These are phyloP conservation scores for Sinocyclocheilus grahami DNA, from an alignment of 2,113 vertebrate species.

Conservation along the genomic window DNA sequence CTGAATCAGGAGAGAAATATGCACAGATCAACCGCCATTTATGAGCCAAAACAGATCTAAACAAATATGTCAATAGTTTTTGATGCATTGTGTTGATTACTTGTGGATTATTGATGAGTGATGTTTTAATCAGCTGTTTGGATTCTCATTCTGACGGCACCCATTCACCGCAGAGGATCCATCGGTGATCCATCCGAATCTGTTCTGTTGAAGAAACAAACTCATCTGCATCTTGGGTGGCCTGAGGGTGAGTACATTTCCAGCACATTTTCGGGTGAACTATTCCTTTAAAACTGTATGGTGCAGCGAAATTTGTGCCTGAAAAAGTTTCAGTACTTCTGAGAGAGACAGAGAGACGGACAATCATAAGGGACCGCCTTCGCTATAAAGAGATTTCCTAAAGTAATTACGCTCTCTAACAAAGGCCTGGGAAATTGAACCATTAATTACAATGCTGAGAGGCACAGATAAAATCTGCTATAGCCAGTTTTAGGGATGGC, in stretches of 20 bases:
- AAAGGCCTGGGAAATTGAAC: slow-evolving; percentile 60
- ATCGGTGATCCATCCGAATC: too few species aligned
- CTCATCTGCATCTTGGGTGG: too few species aligned
- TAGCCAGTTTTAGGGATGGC: slow-evolving; percentile 38
- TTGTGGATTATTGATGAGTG: too few species aligned
- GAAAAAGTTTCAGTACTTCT: not conserved
- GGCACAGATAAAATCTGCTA: slow-evolving; percentile 40
- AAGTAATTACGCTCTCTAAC: slow-evolving; percentile 8
- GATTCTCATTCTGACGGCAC: too few species aligned
- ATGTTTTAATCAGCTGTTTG: too few species aligned
- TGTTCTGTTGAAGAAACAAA: too few species aligned
- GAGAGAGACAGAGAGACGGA: not conserved
- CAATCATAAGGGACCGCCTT: not conserved
- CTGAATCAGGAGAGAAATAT: not conserved
- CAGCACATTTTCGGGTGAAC: too few species aligned
- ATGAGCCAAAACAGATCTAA: not conserved
- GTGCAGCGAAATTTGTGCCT: not conserved
- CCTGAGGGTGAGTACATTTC: too few species aligned
- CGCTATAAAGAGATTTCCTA: not conserved
- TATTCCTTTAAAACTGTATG: not conserved
- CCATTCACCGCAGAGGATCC: too few species aligned
- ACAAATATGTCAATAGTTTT: not conserved
- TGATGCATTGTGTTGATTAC: not conserved
- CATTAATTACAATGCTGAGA: slow-evolving; percentile 61
- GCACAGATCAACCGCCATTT: not conserved